Conservation (phyloP, 2,888 invertebrate species). For the Lampropteryx suffumata region DNA sequence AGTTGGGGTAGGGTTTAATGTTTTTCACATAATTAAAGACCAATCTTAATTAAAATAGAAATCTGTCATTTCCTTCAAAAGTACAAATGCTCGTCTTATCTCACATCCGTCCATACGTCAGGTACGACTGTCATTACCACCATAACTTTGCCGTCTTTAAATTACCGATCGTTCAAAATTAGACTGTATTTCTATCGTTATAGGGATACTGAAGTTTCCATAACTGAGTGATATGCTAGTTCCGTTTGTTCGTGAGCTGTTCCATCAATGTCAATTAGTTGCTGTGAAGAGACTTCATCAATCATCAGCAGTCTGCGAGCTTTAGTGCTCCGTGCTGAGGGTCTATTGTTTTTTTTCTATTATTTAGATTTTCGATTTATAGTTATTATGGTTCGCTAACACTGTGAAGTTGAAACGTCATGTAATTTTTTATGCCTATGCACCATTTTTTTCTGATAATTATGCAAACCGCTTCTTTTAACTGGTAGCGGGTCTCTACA, state of each 20-base stretch:
- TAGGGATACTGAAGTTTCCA: constrained; percentile 33
- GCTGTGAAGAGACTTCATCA: constrained; percentile 75
- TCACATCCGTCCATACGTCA: constrained; percentile 51
- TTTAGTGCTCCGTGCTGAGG: constrained; percentile 56
- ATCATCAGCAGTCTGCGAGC: constrained; percentile 65
- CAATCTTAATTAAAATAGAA: constrained; percentile 47
- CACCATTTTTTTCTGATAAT: too few relatives aligned
- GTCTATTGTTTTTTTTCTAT: constrained; percentile 70
- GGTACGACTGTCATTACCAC: constrained; percentile 45
- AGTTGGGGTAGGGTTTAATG: not conserved
- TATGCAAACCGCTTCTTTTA: too few relatives aligned
- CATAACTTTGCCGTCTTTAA: constrained; percentile 1
- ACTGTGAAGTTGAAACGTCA: constrained; percentile 1
- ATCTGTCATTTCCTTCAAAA: constrained; percentile 49
- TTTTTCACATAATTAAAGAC: constrained; percentile 28
- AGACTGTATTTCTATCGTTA: constrained; percentile 36
- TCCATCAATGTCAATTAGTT: constrained; percentile 82
- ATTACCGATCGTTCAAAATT: constrained; percentile 33
- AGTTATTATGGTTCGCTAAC: constrained; percentile 33
- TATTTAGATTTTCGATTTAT: constrained; percentile 58
- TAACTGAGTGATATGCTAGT: constrained; percentile 42
- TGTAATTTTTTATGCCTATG: too few relatives aligned
- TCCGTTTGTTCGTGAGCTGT: constrained; percentile 58
- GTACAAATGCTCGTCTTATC: constrained; percentile 51
- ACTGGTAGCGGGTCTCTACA: too few relatives aligned